Percentiles rank a stretch among this genome's conserved stretches.
phyloP scores from a whole-genome alignment of 2,113 vertebrate species.

The Diglossa brunneiventris region DNA sequence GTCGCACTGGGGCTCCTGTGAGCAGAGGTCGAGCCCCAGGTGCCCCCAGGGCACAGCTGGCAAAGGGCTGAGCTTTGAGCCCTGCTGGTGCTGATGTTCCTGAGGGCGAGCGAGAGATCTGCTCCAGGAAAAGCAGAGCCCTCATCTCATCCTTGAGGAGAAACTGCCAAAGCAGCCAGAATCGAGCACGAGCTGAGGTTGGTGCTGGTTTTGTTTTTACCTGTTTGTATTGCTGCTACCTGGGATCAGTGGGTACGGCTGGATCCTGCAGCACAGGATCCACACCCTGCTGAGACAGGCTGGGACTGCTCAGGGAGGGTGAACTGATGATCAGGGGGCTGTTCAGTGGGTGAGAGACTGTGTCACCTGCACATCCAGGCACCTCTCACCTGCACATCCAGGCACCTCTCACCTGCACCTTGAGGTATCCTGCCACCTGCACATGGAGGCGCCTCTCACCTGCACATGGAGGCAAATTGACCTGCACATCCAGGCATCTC shows the following conservation, averaged over 20 bases:
- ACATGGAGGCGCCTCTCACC: background rate
- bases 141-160: background rate
- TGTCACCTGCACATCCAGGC: background rate
- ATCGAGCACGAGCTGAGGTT: fast-evolving
- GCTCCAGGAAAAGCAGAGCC: background rate
- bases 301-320: fast-evolving
- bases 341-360: fast-evolving
- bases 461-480: too few relatives aligned
- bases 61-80: background rate
- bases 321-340: background rate
- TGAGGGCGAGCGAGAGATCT: background rate
- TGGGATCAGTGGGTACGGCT: background rate
- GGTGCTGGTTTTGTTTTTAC: background rate
- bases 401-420: too few relatives aligned
- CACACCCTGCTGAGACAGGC: background rate
- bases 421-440: background rate
- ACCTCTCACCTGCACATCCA: too few relatives aligned
- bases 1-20: background rate
- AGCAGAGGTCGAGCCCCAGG: background rate
- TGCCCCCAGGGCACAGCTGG: background rate
- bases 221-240: background rate
- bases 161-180: background rate
- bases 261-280: background rate
- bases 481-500: too few relatives aligned
- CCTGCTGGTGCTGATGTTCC: background rate